Evolutionary conservation across 2,113 vertebrate species (phyloP).

Genomic region (Bubo scandiacus): DNA sequence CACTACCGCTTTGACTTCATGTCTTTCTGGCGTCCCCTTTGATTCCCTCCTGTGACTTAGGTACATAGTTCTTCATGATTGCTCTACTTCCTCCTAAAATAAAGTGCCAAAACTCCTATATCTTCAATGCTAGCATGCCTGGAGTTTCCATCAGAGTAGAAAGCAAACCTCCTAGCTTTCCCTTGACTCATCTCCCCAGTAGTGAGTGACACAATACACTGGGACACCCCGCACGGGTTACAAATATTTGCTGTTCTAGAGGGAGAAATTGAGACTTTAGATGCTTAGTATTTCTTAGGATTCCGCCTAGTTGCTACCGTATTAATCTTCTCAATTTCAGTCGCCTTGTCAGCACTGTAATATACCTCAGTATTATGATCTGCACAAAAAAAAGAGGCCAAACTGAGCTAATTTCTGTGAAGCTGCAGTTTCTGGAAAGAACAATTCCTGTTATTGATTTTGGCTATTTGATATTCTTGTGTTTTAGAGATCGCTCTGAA

Average conservation of each 20-base stretch:
- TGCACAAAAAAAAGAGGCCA: background rate
- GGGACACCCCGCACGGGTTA: background rate
- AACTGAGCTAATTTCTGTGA: conserved; percentile 1
- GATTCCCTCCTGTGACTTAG: background rate
- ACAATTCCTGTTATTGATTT: conserved; percentile 33
- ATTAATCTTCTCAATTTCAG: conserved; percentile 11
- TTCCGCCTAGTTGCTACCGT: background rate
- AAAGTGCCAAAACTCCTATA: background rate
- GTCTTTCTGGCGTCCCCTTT: background rate
- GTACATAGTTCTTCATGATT: background rate
- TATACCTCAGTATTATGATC: background rate
- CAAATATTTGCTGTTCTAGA: background rate
- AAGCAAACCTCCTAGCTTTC: background rate
- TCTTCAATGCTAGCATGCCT: background rate
- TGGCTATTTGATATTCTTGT: conserved; percentile 20
- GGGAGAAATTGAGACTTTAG: background rate
- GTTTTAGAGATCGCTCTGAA: conserved; percentile 3
- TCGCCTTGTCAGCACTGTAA: background rate
- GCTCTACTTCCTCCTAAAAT: background rate
- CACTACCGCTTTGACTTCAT: background rate
- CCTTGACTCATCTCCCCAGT: background rate
- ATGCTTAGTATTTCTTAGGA: background rate
- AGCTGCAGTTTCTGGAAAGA: conserved; percentile 17
- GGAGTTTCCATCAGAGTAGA: background rate
- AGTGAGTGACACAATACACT: background rate